Percentiles rank a stretch among this genome's conserved stretches.
Evolutionary conservation across 2,113 vertebrate genomes (phyloP).

Genomic region (Pavo muticus): DNA sequence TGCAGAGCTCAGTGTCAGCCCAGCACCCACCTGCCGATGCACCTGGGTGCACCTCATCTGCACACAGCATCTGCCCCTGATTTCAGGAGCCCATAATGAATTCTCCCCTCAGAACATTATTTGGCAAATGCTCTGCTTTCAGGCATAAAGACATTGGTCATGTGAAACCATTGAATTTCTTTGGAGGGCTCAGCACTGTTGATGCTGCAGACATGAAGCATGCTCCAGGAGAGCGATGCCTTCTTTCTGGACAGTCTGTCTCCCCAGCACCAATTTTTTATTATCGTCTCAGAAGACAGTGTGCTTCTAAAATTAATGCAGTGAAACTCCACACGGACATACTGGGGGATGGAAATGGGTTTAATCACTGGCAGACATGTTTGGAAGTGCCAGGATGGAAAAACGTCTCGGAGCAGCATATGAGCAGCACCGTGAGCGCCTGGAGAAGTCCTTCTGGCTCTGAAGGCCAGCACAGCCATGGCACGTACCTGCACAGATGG

Average conservation of each 20-base stretch:
- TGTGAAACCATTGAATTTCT: background rate
- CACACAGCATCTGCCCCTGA: background rate
- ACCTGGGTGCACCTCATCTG: background rate
- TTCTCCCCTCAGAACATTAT: background rate
- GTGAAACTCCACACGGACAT: background rate
- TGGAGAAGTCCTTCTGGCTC: background rate
- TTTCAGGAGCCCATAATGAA: background rate
- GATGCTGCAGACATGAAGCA: background rate
- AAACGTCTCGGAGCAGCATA: background rate
- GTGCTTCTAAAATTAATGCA: background rate
- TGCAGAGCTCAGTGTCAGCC: background rate
- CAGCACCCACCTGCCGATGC: background rate
- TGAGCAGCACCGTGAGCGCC: background rate
- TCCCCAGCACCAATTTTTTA: background rate
- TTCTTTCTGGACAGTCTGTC: background rate
- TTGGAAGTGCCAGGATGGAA: slow-evolving; percentile 5
- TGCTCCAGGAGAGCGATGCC: background rate
- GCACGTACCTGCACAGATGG: background rate
- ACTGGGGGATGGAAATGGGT: background rate
- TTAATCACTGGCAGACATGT: background rate
- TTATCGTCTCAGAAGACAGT: background rate
- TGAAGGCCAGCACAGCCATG: accelerated
- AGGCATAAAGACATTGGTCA: background rate
- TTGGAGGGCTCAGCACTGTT: background rate
- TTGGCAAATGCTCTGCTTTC: background rate